Evolutionary conservation across 2,888 invertebrate genomes (phyloP), one percentile per base, ranked within the genome.

Genomic region (Linnaemya tessellans): DNA sequence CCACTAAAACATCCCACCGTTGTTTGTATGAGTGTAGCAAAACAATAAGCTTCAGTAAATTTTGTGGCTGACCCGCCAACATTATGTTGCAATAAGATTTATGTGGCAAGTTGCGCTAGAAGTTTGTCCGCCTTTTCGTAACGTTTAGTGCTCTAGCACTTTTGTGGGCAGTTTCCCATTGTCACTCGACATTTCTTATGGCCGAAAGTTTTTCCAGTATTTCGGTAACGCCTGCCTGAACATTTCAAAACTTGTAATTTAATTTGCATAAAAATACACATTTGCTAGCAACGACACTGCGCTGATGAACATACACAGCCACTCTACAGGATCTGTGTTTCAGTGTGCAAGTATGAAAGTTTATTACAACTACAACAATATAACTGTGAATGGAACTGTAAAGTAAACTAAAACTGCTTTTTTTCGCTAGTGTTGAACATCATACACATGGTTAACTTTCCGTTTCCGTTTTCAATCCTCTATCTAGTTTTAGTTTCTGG

Each of bases 21-120:
- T 58, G 13, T 13, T 3, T 68, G 58, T 30, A 41, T 18, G 65
- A 41, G 38, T 65, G 73, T 82, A 62, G 80, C 70, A 60, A 73
- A 85, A 82, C 82, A 85, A 85, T 82, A 62, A 82, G 80, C 71
- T 82, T 75, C 70, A 71, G 82, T 80, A 80, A 73, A 82, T 82
- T 82, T 71, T 82, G 79, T 77, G 75, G 87, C 89, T 89, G 90
- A 91, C 90, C 91, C 91, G 91, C 91, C 91, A 91, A 91, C 91
- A 90, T 90, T 89, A 89, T 91, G 90, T 91, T 89, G 87, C 88
- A 84, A 87, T 84, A 90, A 90, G 91, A 90, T 90, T 91, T 90
- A 90, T 90, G 90, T 80, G 80, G 79, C 84, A 81, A 86, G 83
- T 84, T 86, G 84, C 75, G 75, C 84, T 84, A 85, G 82, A 85